Base-by-base conservation (phyloP, 2,888 invertebrate genomes). In the Calephelis perditalis region DNA sequence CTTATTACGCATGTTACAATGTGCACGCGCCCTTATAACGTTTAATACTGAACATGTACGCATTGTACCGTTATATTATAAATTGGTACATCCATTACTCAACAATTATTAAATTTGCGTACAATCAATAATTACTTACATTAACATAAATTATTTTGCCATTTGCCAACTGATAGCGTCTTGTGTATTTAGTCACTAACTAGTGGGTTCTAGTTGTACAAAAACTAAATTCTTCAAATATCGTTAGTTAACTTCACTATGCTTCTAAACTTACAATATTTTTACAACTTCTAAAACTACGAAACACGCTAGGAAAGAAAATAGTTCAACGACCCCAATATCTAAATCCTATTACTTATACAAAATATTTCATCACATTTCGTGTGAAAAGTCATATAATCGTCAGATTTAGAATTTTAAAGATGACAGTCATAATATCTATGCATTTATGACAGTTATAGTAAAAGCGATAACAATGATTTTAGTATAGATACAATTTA, bases 151-250 rank as follows among this genome's bases (percentile, higher is more conserved):
- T 67, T 63, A 63, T 59, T 40, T 62, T 57, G 68, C 68, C 64
- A 65, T 68, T 66, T 74, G 65, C 73, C 71, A 67, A 71, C 68
- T 72, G 62, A 75, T 73, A 73, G 73, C 75, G 72, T 73, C 47
- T 75, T 69, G 77, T 81, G 80, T 79, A 62, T 54, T n/a, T 43
- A 40, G 63, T 65, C 75, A 75, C 79, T 81, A 82, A 79, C 81
- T 84, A 84, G 81, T 84, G 83, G 79, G 75, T 78, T 74, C 71
- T 73, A 78, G 79, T 86, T 81, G 86, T 89, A 89, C 82, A 89
- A 89, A 88, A 88, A 84, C 86, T 86, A 87, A 79, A 81, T 78
- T 77, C 77, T 63, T 77, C 75, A 76, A 79, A 80, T 76, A 72
- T 74, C 76, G 68, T 85, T 82, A 81, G 80, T 82, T 84, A 83